phyloP scores from a whole-genome alignment of 2,888 invertebrate genomes.

The Autographa pulchrina region DNA sequence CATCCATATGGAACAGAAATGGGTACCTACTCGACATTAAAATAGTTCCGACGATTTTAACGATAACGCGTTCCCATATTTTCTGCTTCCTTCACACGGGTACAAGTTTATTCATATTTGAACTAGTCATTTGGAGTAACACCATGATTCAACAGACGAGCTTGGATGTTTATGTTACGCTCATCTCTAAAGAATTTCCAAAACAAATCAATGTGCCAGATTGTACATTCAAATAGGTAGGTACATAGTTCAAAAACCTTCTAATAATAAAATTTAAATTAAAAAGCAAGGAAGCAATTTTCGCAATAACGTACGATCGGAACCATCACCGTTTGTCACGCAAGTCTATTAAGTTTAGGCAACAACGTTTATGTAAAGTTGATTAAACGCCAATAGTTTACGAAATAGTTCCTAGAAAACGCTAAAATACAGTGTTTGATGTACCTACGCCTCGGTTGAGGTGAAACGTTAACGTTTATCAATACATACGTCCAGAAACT shows the following conservation, averaged over 20 bases:
- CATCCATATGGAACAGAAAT: background rate
- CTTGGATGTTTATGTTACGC: constrained; percentile 37
- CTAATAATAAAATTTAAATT: constrained; percentile 48
- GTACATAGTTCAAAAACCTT: constrained; percentile 54
- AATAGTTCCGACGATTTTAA: constrained; percentile 9
- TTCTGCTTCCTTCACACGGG: constrained; percentile 12
- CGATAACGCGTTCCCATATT: constrained; percentile 7
- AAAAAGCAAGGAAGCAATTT: constrained; percentile 67
- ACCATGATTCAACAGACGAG: constrained; percentile 52
- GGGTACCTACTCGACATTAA: background rate
- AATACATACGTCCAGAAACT: constrained; percentile 32
- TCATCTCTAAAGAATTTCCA: constrained; percentile 53
- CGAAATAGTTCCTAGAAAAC: constrained; percentile 64
- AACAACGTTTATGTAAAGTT: constrained; percentile 60
- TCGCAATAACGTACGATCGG: constrained; percentile 67
- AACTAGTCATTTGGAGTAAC: constrained; percentile 34
- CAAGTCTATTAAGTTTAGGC: constrained; percentile 73
- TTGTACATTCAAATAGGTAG: constrained; percentile 33
- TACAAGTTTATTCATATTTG: constrained; percentile 25
- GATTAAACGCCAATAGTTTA: constrained; percentile 59
- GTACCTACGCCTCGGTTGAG: constrained; percentile 30
- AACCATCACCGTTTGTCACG: constrained; percentile 78
- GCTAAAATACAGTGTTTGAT: constrained; percentile 53
- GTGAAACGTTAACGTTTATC: constrained; percentile 45
- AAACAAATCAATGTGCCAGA: constrained; percentile 47